Evolutionary conservation across 2,888 invertebrate genomes (phyloP), one percentile per base, ranked within the genome.

Genomic region (Orthosia cruda): DNA sequence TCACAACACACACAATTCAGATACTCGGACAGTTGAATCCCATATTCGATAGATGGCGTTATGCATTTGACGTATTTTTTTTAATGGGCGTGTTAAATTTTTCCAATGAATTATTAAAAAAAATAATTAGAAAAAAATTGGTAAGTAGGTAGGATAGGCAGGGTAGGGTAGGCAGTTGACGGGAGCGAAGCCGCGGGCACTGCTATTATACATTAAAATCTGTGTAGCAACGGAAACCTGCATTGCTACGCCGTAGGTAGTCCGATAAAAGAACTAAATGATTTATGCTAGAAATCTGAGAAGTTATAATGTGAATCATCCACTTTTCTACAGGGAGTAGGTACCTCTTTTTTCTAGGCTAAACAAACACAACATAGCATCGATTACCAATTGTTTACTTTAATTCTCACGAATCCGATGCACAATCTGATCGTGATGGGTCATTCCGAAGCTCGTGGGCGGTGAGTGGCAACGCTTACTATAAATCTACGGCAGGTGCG

Each of bases 391-490:
- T 74, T 71, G 68, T 71, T 68, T 80, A 65, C 61, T 77, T 68
- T 69, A 57, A 80, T 80, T 57, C 66, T 74, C 57, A 80, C 67
- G 70, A 84, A 77, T 63, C 40, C 65, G 63, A 80, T 66, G 77
- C 73, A 68, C 67, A 67, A 83, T 75, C 62, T 71, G 73, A 80
- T 76, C 72, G 80, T 84, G 69, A 76, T 80, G 81, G 80, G 83
- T 80, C 70, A 76, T 71, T 71, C 61, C 26, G 50, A 71, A 50
- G 52, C n/a, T 67, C 32, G 73, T 84, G 65, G 80, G 76, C 68
- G 73, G 67, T 68, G 61, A 76, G 68, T 68, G 58, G 58, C 49
- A 65, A 76, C 58, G 45, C 65, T 55, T 62, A 69, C 63, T 62
- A 70, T 79, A 63, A 67, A 74, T 69, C 49, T 71, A 66, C 57